Evolutionary conservation across 2,888 invertebrate species (phyloP).

Genomic region (Cheilosia soror): DNA sequence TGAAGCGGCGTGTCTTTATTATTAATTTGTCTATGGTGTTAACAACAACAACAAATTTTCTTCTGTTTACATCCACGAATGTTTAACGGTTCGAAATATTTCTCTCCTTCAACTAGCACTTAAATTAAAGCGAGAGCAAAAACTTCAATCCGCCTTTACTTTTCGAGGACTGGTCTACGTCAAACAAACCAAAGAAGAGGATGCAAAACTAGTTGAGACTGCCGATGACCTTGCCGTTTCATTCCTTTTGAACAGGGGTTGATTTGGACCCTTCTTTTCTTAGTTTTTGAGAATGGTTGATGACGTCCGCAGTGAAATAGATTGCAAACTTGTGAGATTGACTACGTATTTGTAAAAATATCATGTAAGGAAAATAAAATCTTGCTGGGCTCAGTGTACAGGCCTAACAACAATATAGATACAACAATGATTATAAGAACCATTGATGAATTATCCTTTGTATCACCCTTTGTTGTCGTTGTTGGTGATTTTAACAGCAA

Average conservation of each 20-base stretch:
- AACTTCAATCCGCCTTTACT: constrained; percentile 4
- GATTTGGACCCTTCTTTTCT: constrained; percentile 9
- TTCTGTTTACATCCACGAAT: constrained; percentile 21
- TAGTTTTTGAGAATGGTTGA: constrained; percentile 23
- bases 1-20: too few species aligned
- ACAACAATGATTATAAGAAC: neutral
- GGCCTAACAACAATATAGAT: constrained; percentile 9
- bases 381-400: constrained; percentile 12
- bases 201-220: constrained; percentile 9
- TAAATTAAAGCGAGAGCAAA: constrained; percentile 14
- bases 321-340: constrained; percentile 19
- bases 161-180: constrained; percentile 2
- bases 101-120: neutral
- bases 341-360: constrained; percentile 13
- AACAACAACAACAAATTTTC: constrained; percentile 3
- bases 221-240: constrained; percentile 13
- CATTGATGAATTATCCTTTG: constrained; percentile 13
- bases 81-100: constrained; percentile 5
- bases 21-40: too few species aligned
- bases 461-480: constrained; percentile 15
- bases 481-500: constrained; percentile 18
- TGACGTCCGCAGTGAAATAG: neutral
- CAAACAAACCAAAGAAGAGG: constrained; percentile 8
- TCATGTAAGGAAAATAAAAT: neutral
- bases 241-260: neutral